Evolutionary conservation across 1,140 invertebrate species (phyloP).

Genomic region (Streblospio benedicti): DNA sequence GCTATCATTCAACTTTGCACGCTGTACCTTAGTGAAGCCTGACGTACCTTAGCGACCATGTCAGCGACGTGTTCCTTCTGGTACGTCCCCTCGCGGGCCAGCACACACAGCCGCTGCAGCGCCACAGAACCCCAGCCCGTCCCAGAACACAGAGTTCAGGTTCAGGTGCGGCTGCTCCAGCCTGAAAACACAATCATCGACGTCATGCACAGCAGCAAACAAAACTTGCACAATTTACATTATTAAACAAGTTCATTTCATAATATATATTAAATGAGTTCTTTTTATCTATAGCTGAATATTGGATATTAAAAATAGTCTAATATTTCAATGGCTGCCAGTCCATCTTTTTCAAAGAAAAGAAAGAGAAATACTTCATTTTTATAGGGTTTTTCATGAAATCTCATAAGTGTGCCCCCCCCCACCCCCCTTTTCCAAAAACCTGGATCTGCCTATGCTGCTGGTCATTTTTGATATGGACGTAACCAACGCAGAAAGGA

Average conservation of each 20-base stretch:
- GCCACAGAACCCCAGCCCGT: neutral
- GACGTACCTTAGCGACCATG: slow-evolving; percentile 1
- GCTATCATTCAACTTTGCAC: neutral
- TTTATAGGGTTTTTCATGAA: too few relatives aligned
- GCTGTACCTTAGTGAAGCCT: neutral
- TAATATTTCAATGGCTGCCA: neutral
- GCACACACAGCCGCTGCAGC: slow-evolving; percentile 9
- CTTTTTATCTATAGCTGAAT: neutral
- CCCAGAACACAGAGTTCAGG: neutral
- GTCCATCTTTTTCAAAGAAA: too few relatives aligned
- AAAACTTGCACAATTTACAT: neutral
- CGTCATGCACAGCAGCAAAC: too few relatives aligned
- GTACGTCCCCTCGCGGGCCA: slow-evolving; percentile 4
- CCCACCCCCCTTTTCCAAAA: too few relatives aligned
- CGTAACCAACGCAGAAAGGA: too few relatives aligned
- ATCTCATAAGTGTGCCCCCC: too few relatives aligned
- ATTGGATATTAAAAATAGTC: neutral
- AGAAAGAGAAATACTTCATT: too few relatives aligned
- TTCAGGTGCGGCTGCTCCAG: slow-evolving; percentile 12
- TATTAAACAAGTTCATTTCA: neutral
- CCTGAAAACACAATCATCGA: neutral
- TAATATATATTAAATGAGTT: neutral
- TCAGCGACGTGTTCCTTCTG: neutral
- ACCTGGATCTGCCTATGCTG: too few relatives aligned
- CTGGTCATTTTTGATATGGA: too few relatives aligned